Evolutionary conservation across 2,888 invertebrate species (phyloP).

Genomic region (Ophraella communa): DNA sequence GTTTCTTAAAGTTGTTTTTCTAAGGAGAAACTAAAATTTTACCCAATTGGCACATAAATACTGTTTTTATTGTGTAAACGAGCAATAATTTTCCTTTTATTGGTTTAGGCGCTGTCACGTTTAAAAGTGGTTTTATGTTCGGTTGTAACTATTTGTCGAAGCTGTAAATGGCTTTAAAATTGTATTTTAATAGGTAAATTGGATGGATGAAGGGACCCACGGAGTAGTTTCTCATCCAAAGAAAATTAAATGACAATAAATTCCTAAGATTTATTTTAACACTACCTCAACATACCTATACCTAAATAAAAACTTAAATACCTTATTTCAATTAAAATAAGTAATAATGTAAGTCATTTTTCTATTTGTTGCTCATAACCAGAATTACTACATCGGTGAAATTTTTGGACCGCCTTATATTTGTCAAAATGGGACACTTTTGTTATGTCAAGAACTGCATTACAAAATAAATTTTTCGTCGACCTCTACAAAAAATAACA

Average conservation of each 20-base stretch:
- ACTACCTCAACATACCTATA: too few relatives aligned
- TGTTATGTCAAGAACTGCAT: too few relatives aligned
- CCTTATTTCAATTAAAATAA: neutral
- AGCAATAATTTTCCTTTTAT: constrained; percentile 13
- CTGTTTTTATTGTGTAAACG: constrained; percentile 13
- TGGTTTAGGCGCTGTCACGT: constrained; percentile 5
- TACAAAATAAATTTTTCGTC: too few relatives aligned
- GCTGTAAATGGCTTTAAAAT: neutral
- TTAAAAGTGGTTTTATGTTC: constrained; percentile 3
- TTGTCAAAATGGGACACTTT: too few relatives aligned
- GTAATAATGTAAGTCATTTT: too few relatives aligned
- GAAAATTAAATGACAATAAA: neutral
- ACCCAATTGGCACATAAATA: constrained; percentile 13
- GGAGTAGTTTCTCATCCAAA: neutral
- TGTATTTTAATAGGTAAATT: neutral
- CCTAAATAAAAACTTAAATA: neutral
- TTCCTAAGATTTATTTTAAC: neutral
- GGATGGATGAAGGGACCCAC: neutral
- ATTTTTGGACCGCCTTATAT: too few relatives aligned
- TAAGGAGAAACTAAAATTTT: constrained; percentile 13
- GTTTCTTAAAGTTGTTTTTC: constrained; percentile 41
- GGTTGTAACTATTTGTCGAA: constrained; percentile 7
- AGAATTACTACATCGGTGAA: too few relatives aligned
- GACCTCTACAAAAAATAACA: too few relatives aligned
- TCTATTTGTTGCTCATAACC: too few relatives aligned